phyloP scores from a whole-genome alignment of 2,113 vertebrate species.

The Caracal caracal region DNA sequence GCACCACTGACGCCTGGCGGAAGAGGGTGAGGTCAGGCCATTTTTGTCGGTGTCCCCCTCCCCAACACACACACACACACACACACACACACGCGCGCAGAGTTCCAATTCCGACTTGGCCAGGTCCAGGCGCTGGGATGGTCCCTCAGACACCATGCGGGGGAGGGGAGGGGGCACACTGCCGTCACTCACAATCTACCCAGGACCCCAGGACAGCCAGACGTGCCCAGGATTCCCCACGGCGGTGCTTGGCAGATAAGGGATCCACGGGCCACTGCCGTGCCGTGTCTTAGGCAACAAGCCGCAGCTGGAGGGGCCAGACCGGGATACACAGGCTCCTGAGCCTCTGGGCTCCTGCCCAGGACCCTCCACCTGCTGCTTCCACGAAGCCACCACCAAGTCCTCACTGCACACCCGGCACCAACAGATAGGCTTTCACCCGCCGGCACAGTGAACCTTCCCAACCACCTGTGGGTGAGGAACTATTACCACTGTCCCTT shows the following conservation, averaged over 20 bases:
- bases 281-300: not conserved
- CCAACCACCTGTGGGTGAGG: rapidly evolving
- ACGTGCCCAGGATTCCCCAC: not conserved
- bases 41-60: not conserved
- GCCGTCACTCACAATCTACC: not conserved
- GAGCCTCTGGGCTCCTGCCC: not conserved
- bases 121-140: not conserved
- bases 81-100: not conserved
- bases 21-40: not conserved
- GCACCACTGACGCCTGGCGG: not conserved
- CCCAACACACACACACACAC: not conserved
- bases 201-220: not conserved
- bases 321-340: rapidly evolving
- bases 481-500: rapidly evolving
- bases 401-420: rapidly evolving
- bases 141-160: not conserved
- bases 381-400: rapidly evolving
- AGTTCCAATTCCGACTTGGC: not conserved
- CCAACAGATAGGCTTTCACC: rapidly evolving
- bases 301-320: not conserved
- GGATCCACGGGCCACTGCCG: not conserved
- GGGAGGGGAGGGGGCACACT: not conserved
- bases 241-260: not conserved
- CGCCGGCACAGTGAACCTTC: rapidly evolving
- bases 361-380: too few species aligned